These are phyloP conservation scores for Andrena chrysosceles DNA, from an alignment of 2,888 invertebrate species.

Conservation along the genomic window DNA sequence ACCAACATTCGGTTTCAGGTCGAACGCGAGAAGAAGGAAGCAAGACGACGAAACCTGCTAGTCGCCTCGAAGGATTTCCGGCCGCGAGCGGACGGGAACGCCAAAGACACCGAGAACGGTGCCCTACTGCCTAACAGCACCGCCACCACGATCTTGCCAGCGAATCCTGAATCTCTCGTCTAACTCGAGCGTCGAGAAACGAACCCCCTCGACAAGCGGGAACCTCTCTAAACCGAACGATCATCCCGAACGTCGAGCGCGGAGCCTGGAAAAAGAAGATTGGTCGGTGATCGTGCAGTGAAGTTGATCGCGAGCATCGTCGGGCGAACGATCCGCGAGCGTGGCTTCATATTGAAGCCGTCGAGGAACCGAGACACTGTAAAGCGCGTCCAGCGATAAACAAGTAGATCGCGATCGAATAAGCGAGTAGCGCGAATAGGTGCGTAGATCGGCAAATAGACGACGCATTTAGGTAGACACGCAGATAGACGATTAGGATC, in stretches of 20 bases:
- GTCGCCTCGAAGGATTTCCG: slow-evolving; percentile 76
- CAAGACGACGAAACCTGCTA: slow-evolving; percentile 79
- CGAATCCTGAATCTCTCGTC: slow-evolving; percentile 77
- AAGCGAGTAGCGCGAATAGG: slow-evolving; percentile 5
- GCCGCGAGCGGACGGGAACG: slow-evolving; percentile 72
- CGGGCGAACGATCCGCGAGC: background rate
- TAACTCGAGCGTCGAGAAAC: slow-evolving; percentile 52
- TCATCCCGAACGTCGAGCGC: background rate
- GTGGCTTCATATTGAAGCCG: slow-evolving; percentile 30
- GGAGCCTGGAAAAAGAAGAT: too few species aligned
- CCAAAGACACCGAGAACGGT: slow-evolving; percentile 81
- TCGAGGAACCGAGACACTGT: background rate
- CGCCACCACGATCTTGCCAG: slow-evolving; percentile 74
- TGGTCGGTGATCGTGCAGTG: slow-evolving; percentile 19
- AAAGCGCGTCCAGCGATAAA: background rate
- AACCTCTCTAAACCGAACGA: background rate
- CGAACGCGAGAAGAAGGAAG: slow-evolving; percentile 83
- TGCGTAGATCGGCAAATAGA: slow-evolving; percentile 36
- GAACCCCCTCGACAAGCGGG: background rate
- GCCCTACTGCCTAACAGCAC: slow-evolving; percentile 76
- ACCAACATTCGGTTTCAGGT: slow-evolving; percentile 70
- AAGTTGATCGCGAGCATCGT: background rate
- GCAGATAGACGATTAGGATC: slow-evolving; percentile 35
- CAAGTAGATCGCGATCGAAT: slow-evolving; percentile 20
- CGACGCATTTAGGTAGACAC: slow-evolving; percentile 16